phyloP scores from a whole-genome alignment of 2,888 invertebrate genomes.

The Coelinius sp. region DNA sequence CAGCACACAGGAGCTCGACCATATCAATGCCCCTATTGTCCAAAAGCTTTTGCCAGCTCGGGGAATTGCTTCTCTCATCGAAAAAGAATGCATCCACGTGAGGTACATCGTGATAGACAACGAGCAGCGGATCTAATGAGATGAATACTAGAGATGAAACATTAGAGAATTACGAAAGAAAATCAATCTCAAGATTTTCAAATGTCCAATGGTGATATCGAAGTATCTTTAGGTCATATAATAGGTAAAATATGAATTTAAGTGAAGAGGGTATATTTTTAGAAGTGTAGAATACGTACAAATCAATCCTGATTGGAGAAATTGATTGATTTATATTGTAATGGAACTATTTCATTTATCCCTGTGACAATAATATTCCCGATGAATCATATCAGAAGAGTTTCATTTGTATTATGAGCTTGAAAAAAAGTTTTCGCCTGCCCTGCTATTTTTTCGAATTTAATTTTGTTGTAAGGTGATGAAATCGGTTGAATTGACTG shows the following conservation, averaged over 20 bases:
- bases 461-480: background rate
- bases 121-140: slow-evolving; percentile 74
- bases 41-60: slow-evolving; percentile 80
- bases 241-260: slow-evolving; percentile 9
- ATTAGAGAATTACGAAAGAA: background rate
- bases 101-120: slow-evolving; percentile 74
- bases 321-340: background rate
- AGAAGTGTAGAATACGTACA: slow-evolving; percentile 2
- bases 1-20: slow-evolving; percentile 83
- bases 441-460: background rate
- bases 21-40: slow-evolving; percentile 82
- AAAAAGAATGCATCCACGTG: slow-evolving; percentile 80
- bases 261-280: slow-evolving; percentile 15
- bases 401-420: background rate
- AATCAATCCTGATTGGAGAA: background rate
- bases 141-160: slow-evolving; percentile 62
- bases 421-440: background rate
- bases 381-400: slow-evolving; percentile 9
- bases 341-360: background rate
- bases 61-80: slow-evolving; percentile 83
- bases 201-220: slow-evolving; percentile 14
- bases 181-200: background rate
- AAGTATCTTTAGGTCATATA: background rate
- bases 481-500: too few relatives aligned
- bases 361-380: slow-evolving; percentile 5